phyloP scores from a whole-genome alignment of 2,888 invertebrate species.

The Rotaria sp. region DNA sequence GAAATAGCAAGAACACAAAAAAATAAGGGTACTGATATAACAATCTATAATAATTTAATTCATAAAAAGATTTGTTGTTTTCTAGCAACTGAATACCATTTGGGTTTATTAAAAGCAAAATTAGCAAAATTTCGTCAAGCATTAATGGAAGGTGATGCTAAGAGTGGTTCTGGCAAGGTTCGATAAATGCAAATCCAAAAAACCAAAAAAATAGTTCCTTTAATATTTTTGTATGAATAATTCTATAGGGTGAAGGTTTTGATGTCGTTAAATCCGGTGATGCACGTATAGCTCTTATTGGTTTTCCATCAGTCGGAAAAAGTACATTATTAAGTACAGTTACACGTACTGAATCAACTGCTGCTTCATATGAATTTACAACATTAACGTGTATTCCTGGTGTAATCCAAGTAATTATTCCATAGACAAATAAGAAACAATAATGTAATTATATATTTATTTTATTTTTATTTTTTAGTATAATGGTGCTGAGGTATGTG shows the following conservation, averaged over 20 bases:
- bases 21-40: constrained; percentile 78
- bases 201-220: not conserved
- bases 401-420: constrained; percentile 68
- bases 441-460: constrained; percentile 32
- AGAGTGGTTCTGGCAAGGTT: constrained; percentile 65
- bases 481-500: constrained; percentile 63
- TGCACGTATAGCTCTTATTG: constrained; percentile 91
- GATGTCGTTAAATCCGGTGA: constrained; percentile 98
- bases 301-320: constrained; percentile 81
- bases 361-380: constrained; percentile 95
- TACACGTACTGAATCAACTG: constrained; percentile 90
- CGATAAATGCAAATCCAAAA: constrained; percentile 60
- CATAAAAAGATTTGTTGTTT: constrained; percentile 43
- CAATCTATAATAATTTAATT: not conserved
- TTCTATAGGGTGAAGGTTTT: constrained; percentile 67
- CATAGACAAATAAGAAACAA: not conserved
- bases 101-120: constrained; percentile 84
- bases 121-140: constrained; percentile 62
- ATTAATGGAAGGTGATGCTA: constrained; percentile 83
- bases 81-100: constrained; percentile 94
- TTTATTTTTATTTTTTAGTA: constrained; percentile 59
- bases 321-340: constrained; percentile 88
- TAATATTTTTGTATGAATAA: constrained; percentile 30
- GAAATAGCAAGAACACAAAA: constrained; percentile 97
- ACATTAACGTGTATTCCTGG: constrained; percentile 98